These are phyloP conservation scores for Gallinago stenura DNA, from an alignment of 2,797 vertebrate genomes.

Conservation along the genomic window DNA sequence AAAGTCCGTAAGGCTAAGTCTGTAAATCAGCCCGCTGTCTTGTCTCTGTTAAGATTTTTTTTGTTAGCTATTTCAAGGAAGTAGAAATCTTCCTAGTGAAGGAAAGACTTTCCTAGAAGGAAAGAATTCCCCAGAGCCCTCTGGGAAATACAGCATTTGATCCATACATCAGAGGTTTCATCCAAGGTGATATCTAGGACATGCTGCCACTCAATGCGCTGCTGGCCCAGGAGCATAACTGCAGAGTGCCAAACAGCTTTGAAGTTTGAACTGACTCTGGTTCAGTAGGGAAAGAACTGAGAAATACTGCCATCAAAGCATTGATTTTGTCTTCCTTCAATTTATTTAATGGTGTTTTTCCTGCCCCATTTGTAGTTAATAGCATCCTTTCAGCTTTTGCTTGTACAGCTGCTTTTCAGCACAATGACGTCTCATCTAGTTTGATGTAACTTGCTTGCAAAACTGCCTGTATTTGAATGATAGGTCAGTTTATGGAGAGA, in stretches of 20 bases:
- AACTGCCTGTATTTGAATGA: not conserved
- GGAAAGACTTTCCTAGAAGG: not conserved
- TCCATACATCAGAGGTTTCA: not conserved
- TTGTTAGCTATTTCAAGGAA: not conserved
- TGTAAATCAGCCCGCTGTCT: not conserved
- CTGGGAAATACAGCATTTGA: not conserved
- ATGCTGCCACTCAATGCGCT: not conserved
- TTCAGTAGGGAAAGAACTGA: not conserved
- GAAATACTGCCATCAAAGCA: not conserved
- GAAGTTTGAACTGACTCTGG: rapidly evolving
- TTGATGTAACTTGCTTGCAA: not conserved
- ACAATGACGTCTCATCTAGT: not conserved
- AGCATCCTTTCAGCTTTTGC: not conserved
- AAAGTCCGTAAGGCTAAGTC: not conserved
- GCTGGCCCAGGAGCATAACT: not conserved
- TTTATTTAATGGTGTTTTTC: not conserved
- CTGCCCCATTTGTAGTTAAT: not conserved
- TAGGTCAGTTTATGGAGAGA: not conserved
- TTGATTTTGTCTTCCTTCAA: not conserved
- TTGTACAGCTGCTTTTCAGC: not conserved
- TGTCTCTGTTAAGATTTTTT: not conserved
- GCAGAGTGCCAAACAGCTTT: not conserved
- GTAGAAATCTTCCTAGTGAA: not conserved
- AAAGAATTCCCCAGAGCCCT: not conserved
- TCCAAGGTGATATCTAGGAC: not conserved